Conservation (phyloP, 2,113 vertebrate genomes). For the Eudyptes chrysolophus region DNA sequence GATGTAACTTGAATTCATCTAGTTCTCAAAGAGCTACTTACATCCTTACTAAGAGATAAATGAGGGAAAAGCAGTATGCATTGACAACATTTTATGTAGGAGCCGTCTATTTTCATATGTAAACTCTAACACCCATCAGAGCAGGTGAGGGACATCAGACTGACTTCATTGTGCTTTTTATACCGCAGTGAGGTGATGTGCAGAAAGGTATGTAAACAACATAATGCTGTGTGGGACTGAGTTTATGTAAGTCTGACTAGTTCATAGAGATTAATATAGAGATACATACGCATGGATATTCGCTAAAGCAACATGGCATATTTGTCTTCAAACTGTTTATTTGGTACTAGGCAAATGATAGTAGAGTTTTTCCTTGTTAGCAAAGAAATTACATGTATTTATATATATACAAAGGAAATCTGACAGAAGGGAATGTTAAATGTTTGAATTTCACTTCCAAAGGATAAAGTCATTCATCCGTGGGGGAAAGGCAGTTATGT, state of each 20-base stretch:
- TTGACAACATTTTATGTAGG: neutral
- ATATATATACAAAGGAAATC: neutral
- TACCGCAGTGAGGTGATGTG: neutral
- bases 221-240: neutral
- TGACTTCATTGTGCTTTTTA: slow-evolving; percentile 3
- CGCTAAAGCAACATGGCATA: neutral
- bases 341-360: neutral
- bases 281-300: neutral
- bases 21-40: neutral
- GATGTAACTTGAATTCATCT: neutral
- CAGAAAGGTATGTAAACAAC: neutral
- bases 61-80: neutral
- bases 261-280: neutral
- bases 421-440: neutral
- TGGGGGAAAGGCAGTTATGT: neutral
- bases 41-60: neutral
- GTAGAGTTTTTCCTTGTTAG: neutral
- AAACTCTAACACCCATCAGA: neutral
- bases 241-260: slow-evolving; percentile 7
- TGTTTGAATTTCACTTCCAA: neutral
- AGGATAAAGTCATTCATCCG: neutral
- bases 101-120: neutral
- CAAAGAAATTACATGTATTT: neutral
- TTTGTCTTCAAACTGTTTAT: neutral
- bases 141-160: neutral